phyloP scores from a whole-genome alignment of 1,140 invertebrate genomes.

The Rhizoglyphus robini region DNA sequence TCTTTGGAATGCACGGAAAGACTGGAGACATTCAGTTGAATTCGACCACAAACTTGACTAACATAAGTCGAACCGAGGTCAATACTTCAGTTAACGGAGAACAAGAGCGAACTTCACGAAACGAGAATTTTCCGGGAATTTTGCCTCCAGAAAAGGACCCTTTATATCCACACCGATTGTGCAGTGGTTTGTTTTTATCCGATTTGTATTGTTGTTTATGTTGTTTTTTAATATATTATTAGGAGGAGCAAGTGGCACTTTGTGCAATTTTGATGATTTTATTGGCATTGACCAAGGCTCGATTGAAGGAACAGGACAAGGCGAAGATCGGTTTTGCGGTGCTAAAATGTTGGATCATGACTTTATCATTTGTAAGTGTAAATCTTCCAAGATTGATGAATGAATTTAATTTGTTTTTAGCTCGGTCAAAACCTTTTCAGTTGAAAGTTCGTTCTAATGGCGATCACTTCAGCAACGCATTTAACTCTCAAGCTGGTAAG shows the following conservation, averaged over 20 bases:
- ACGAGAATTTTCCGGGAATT: no score
- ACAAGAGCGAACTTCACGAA: neutral
- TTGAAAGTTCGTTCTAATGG: constrained; percentile 26
- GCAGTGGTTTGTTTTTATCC: constrained; percentile 2
- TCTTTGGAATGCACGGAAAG: constrained; percentile 11
- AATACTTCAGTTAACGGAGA: neutral
- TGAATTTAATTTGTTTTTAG: constrained; percentile 17
- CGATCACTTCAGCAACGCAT: constrained; percentile 24
- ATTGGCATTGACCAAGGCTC: constrained; percentile 28
- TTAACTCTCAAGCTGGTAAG: constrained; percentile 24
- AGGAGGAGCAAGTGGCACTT: constrained; percentile 24
- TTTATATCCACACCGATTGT: constrained; percentile 11
- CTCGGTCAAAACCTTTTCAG: constrained; percentile 29
- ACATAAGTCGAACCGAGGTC: neutral
- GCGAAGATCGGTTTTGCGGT: constrained; percentile 28
- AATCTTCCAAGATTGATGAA: neutral
- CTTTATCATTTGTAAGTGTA: constrained; percentile 28
- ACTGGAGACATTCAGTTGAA: neutral
- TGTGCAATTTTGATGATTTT: constrained; percentile 29
- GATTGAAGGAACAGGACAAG: constrained; percentile 26
- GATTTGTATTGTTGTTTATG: neutral
- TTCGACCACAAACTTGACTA: no score
- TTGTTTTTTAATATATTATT: neutral
- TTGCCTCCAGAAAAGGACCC: neutral
- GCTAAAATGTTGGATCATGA: constrained; percentile 26